phyloP scores from a whole-genome alignment of 2,113 vertebrate species.

The Notarius quadriscutis region DNA sequence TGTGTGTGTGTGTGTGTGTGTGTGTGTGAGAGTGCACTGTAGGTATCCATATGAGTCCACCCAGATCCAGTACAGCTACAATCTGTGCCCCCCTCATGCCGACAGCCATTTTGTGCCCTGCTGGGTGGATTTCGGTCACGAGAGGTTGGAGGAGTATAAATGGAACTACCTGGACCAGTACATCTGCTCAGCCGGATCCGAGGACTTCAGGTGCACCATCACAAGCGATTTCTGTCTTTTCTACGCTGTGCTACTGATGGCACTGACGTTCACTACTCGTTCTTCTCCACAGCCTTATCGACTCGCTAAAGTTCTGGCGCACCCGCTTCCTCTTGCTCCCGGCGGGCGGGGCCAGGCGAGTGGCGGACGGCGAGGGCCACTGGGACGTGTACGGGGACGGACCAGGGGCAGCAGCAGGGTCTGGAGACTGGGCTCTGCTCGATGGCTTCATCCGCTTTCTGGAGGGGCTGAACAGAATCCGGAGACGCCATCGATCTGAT shows the following conservation, averaged over 20 bases:
- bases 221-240: not conserved
- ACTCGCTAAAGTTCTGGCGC: conserved; percentile 97
- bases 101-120: conserved; percentile 90
- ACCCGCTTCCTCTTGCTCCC: conserved; percentile 93
- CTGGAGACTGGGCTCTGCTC: conserved; percentile 87
- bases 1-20: conserved; percentile 15
- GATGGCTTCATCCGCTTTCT: conserved; percentile 96
- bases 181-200: conserved; percentile 94
- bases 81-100: conserved; percentile 89
- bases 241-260: not conserved
- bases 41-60: conserved; percentile 94
- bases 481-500: conserved; percentile 90
- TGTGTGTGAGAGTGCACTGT: not conserved
- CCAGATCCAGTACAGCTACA: conserved; percentile 95
- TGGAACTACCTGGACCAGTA: conserved; percentile 99
- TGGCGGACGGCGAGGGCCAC: conserved; percentile 85
- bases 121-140: conserved; percentile 97
- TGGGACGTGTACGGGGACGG: conserved; percentile 92
- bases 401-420: conserved; percentile 57
- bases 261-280: not conserved
- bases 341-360: conserved; percentile 86
- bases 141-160: conserved; percentile 95
- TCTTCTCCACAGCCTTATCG: conserved; percentile 80
- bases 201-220: conserved; percentile 88
- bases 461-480: conserved; percentile 94